phyloP scores from a whole-genome alignment of 2,797 vertebrate species.

The Ataeniobius toweri region DNA sequence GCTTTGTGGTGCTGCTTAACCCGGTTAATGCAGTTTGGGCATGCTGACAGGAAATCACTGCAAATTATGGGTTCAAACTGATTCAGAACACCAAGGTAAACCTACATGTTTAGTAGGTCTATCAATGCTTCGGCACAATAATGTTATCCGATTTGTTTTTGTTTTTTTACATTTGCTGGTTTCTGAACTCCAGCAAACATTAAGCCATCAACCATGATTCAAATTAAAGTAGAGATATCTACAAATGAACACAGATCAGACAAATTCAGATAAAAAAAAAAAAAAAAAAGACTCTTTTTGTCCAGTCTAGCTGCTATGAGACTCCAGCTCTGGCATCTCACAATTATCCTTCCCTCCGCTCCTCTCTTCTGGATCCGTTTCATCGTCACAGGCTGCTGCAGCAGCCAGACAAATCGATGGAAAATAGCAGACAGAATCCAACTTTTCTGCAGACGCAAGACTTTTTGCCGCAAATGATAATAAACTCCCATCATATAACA shows the following conservation, averaged over 20 bases:
- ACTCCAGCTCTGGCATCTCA: slow-evolving; percentile 23
- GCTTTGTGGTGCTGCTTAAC: slow-evolving; percentile 55
- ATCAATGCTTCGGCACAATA: slow-evolving; percentile 1
- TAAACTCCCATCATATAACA: slow-evolving; percentile 37
- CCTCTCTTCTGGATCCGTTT: slow-evolving; percentile 21
- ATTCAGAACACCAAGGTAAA: slow-evolving; percentile 50
- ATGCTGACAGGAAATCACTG: slow-evolving; percentile 45
- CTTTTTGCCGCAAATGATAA: slow-evolving; percentile 3
- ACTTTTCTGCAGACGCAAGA: slow-evolving; percentile 14
- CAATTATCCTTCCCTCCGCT: slow-evolving; percentile 14
- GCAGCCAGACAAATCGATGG: slow-evolving; percentile 39
- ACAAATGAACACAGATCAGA: slow-evolving; percentile 9
- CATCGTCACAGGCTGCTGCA: slow-evolving; percentile 26
- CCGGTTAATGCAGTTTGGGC: slow-evolving; percentile 48
- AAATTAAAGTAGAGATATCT: slow-evolving; percentile 11
- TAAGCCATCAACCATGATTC: slow-evolving; percentile 13
- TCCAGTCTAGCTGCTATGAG: slow-evolving; percentile 14
- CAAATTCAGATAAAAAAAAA: not conserved
- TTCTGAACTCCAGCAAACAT: slow-evolving; percentile 28
- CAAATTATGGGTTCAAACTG: slow-evolving; percentile 46
- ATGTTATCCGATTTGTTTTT: not conserved
- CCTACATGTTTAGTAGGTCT: slow-evolving; percentile 2
- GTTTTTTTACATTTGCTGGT: slow-evolving; percentile 3
- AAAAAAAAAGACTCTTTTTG: not conserved
- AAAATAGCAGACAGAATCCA: slow-evolving; percentile 47